A percentile compares a stretch with the other conserved stretches of the same genome.
These are phyloP conservation scores for Nysson spinosus DNA, from an alignment of 2,888 invertebrate species.

Conservation along the genomic window DNA sequence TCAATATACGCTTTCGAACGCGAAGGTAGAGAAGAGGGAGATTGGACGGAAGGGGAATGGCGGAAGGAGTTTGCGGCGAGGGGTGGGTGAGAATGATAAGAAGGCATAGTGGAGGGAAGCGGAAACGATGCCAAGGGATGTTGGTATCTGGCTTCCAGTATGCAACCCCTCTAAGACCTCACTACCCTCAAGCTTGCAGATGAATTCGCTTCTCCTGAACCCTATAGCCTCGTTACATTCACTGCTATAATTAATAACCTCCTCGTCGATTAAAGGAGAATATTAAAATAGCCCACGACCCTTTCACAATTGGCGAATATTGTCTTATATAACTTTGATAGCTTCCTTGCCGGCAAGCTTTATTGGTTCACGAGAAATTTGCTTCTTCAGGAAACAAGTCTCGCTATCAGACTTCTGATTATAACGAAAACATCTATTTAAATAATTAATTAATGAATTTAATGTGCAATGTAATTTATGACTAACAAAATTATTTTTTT, in stretches of 20 bases:
- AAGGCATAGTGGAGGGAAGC: slow-evolving; percentile 5
- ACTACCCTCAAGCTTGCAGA: slow-evolving; percentile 45
- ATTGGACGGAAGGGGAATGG: slow-evolving; percentile 33
- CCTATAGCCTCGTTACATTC: slow-evolving; percentile 42
- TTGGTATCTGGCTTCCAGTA: slow-evolving; percentile 27
- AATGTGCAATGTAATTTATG: too few relatives aligned
- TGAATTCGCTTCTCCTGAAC: slow-evolving; percentile 50
- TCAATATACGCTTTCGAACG: slow-evolving; percentile 64
- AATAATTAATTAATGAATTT: slow-evolving; percentile 6
- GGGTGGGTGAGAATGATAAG: neutral
- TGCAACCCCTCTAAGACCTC: slow-evolving; percentile 48
- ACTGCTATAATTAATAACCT: slow-evolving; percentile 57
- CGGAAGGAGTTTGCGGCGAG: slow-evolving; percentile 17
- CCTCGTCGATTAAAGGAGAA: slow-evolving; percentile 50
- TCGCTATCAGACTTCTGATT: too few relatives aligned
- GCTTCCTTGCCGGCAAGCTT: too few relatives aligned
- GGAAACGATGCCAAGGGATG: slow-evolving; percentile 47
- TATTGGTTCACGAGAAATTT: neutral
- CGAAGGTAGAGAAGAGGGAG: slow-evolving; percentile 45
- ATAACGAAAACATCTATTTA: too few relatives aligned
- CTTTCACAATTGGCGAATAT: neutral
- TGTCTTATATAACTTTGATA: too few relatives aligned
- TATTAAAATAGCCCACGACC: slow-evolving; percentile 48
- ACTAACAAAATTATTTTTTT: too few relatives aligned
- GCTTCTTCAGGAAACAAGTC: too few relatives aligned